Base-by-base conservation (phyloP, 2,113 vertebrate genomes). In the Poeciliopsis occidentalis region DNA sequence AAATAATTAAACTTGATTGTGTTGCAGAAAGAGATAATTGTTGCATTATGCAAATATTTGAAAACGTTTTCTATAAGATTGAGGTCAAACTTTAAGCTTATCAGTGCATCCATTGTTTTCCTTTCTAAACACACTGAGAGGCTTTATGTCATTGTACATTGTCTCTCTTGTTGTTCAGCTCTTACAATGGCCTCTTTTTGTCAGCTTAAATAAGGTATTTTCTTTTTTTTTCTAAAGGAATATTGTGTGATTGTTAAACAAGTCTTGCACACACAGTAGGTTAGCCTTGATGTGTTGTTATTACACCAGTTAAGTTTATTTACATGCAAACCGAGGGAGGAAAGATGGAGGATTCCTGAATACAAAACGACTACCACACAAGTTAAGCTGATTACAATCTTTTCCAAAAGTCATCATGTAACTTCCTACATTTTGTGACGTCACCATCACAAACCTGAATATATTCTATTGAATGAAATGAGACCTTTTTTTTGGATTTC, bases 111-210 rank as follows among this genome's bases (percentile, higher is more conserved):
- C 66, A 81, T 79, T 88, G 85, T 86, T 75, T 74, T 54, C 30
- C 7, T 63, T 27, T 29, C 7, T 68, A 19, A 37, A 1, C 19
- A 39, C 65, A 31, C 73, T 84, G 73, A 78, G 3, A 39, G 71
- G 60, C 71, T 4, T 60, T 0, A 60, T 74, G 67, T 54, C n/a
- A 19, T 30, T 75, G 32, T 34, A 37, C 62, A 37, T 76, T 73
- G 67, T 82, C 60, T 24, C 39, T 27, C 29, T 41, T 69, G 65
- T 66, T 70, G 73, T 78, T 75, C 80, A 70, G 76, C 67, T 73
- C 12, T 73, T 37, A 87, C 81, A 88, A 88, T 72, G 37, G 76
- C 63, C 85, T 76, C 12, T 74, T 67, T 76, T 92, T 92, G 86
- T 87, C 54, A 69, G 3, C 0, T 47, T 72, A 60, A 73, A 81